phyloP scores from a whole-genome alignment of 2,113 vertebrate species.

The Myotis lucifugus region DNA sequence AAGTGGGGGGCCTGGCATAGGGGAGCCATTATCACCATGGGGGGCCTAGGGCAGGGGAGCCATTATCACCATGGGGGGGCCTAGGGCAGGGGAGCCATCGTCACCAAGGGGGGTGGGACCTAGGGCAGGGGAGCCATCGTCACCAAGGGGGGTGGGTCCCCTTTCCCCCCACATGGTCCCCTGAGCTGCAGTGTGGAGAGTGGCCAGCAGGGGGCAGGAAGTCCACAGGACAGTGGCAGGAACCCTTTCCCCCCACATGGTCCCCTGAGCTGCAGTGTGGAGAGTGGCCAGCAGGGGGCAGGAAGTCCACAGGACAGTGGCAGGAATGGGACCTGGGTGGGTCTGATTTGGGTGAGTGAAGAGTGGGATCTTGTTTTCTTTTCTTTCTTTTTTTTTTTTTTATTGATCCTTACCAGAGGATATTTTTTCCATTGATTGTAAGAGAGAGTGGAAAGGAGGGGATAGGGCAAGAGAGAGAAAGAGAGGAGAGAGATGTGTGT shows the following conservation, averaged over 20 bases:
- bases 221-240: neutral
- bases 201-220: neutral
- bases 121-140: too few species aligned
- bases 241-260: fast-evolving
- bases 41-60: neutral
- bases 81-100: too few species aligned
- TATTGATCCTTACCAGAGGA: too few species aligned
- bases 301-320: neutral
- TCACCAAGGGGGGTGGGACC: neutral
- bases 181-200: neutral
- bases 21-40: too few species aligned
- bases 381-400: too few species aligned
- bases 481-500: too few species aligned
- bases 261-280: neutral
- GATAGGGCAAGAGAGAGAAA: too few species aligned
- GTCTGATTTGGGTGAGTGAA: neutral
- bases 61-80: neutral
- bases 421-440: too few species aligned
- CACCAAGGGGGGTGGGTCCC: too few species aligned
- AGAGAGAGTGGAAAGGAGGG: too few species aligned
- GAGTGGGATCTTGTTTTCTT: neutral
- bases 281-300: neutral
- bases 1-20: too few species aligned
- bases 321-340: neutral
- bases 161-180: neutral